Base-by-base conservation (phyloP, 2,888 invertebrate genomes). In the Sacculina carcini region DNA sequence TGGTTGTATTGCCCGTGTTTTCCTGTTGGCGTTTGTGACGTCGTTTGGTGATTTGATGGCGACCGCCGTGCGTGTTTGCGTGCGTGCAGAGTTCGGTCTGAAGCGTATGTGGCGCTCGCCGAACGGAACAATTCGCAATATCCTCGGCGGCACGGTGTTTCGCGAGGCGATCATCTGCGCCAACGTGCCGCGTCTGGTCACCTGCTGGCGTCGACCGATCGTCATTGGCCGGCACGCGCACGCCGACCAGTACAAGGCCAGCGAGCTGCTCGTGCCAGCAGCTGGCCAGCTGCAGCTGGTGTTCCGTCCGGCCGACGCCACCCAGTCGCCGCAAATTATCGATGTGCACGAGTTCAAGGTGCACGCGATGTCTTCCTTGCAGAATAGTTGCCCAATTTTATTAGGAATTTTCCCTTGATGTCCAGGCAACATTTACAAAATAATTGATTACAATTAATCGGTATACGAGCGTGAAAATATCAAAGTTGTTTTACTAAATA, bases 141-240 rank as follows among this genome's bases (percentile, higher is more conserved):
- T 71, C 55, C 62, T 71, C 5, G 69, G 70, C 48, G 71, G 71
- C 46, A 71, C 71, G 7, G 71, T 71, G 44, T 72, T 71, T 61
- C 61, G 72, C 23, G 72, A 72, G 60, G 70, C 72, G 19, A 72
- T 72, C 59, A 68, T 73, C 55, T 69, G 69, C 59, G 66, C 69
- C 58, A 73, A 96, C 65, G 87, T 98, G 65, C 96, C 96, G 9
- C 77, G 92, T 56, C 73, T 98, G 53, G 96, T 98, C 0, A 77
- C 80, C 44, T 79, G 85, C 34, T 98, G 98, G 98, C 78, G 77
- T 47, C 80, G 92, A 61, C 92, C 96, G 6, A 98, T 98, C 59
- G 82, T 98, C 51, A 96, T 98, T 62, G 98, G 96, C 3, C 82
- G 96, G 71, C 96, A 98, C 64, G 96, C 96, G 51, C 86, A 94